phyloP scores from a whole-genome alignment of 2,888 invertebrate species.

The Serripes groenlandicus region DNA sequence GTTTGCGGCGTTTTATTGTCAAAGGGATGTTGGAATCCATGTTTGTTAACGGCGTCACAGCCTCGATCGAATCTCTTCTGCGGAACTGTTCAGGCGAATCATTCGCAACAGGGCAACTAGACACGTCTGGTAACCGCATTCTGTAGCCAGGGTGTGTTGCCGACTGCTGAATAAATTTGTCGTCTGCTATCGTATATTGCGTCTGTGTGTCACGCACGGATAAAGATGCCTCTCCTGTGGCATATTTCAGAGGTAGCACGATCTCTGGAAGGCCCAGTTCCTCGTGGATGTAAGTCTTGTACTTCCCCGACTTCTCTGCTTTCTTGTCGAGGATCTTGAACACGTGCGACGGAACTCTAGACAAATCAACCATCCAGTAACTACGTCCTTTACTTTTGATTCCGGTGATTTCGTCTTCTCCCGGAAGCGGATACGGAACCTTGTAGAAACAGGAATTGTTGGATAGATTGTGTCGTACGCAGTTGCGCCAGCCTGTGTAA shows the following conservation, averaged over 20 bases:
- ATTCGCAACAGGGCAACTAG: neutral
- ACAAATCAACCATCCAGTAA: slow-evolving; percentile 72
- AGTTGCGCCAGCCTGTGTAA: slow-evolving; percentile 78
- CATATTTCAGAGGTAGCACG: slow-evolving; percentile 41
- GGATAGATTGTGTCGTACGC: slow-evolving; percentile 77
- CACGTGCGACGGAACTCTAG: slow-evolving; percentile 53
- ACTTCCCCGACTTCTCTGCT: slow-evolving; percentile 46
- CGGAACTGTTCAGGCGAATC: slow-evolving; percentile 34
- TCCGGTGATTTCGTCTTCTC: slow-evolving; percentile 12
- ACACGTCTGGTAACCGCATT: slow-evolving; percentile 25
- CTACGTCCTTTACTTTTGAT: slow-evolving; percentile 7
- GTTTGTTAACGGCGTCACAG: neutral
- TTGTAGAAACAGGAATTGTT: slow-evolving; percentile 73
- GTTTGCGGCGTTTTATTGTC: neutral
- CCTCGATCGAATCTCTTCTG: neutral
- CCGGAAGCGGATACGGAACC: slow-evolving; percentile 20
- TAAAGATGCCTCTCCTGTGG: too few species aligned
- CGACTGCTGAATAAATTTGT: too few species aligned
- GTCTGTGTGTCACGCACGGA: too few species aligned
- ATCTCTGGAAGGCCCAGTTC: slow-evolving; percentile 66
- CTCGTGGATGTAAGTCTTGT: slow-evolving; percentile 65
- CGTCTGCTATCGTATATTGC: too few species aligned
- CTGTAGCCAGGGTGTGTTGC: neutral
- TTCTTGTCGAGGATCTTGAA: slow-evolving; percentile 69
- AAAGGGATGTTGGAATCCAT: neutral